A percentile compares a stretch with the other conserved stretches of the same genome.
These are phyloP conservation scores for Lagodon rhomboides DNA, from an alignment of 2,797 vertebrate species.

Conservation along the genomic window DNA sequence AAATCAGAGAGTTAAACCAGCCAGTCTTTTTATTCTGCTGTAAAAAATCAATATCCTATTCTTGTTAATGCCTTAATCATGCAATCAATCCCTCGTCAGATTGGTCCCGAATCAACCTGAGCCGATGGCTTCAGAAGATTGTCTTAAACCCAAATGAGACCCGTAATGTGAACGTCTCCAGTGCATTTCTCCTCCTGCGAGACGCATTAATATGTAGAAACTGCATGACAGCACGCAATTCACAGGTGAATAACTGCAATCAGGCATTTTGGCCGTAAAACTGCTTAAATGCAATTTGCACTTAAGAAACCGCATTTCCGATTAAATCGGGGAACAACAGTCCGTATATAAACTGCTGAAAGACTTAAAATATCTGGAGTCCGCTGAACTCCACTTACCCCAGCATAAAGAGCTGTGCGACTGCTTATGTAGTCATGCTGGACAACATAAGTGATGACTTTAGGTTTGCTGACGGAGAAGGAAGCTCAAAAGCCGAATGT, in stretches of 20 bases:
- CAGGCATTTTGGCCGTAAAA: constrained; percentile 24
- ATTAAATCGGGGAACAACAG: constrained; percentile 29
- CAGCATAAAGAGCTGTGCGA: constrained; percentile 36
- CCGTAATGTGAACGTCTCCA: background rate
- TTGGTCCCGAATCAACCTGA: background rate
- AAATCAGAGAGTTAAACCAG: background rate
- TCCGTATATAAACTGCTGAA: constrained; percentile 3
- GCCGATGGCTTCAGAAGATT: background rate
- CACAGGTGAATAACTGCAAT: constrained; percentile 20
- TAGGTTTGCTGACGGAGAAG: constrained; percentile 49
- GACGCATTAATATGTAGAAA: background rate
- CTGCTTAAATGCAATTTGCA: constrained; percentile 34
- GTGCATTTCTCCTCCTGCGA: background rate
- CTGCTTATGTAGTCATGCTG: constrained; percentile 47
- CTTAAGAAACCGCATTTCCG: constrained; percentile 41
- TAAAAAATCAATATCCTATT: background rate
- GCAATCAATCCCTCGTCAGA: background rate
- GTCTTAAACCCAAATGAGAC: constrained; percentile 5
- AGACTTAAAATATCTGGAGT: constrained; percentile 11
- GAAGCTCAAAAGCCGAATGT: constrained; percentile 17
- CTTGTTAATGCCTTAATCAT: constrained; percentile 2
- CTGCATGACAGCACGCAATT: constrained; percentile 12
- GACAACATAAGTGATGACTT: constrained; percentile 63
- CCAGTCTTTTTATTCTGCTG: background rate
- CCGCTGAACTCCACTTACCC: constrained; percentile 44